These are phyloP conservation scores for Cephus nigrinus DNA, from an alignment of 2,888 invertebrate genomes.

Conservation along the genomic window DNA sequence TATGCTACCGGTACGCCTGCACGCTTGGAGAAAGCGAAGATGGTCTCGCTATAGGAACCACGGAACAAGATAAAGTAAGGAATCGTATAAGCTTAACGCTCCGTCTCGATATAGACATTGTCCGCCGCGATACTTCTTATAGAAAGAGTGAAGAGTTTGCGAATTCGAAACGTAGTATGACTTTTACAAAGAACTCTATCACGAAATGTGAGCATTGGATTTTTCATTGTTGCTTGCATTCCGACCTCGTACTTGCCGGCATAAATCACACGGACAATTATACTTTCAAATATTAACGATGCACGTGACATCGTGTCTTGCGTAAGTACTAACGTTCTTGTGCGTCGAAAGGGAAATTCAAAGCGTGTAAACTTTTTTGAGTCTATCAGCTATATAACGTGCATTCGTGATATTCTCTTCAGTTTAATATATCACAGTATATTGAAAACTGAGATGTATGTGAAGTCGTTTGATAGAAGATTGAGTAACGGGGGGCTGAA, in stretches of 20 bases:
- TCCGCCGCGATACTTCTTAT: not conserved
- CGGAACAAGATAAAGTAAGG: not conserved
- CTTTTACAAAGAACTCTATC: not conserved
- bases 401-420: not conserved
- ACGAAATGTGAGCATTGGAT: not conserved
- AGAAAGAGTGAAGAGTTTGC: not conserved
- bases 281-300: constrained; percentile 1
- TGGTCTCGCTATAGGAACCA: not conserved
- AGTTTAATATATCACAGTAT: not conserved
- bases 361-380: not conserved
- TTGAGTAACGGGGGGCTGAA: constrained; percentile 34
- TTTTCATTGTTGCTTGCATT: not conserved
- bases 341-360: not conserved
- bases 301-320: not conserved
- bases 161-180: not conserved
- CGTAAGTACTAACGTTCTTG: not conserved
- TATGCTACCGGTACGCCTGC: constrained; percentile 45
- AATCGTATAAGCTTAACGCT: not conserved
- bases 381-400: not conserved
- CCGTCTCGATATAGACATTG: not conserved
- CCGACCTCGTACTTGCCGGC: not conserved
- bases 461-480: not conserved
- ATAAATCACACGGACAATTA: not conserved
- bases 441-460: not conserved
- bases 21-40: not conserved